Evolutionary conservation across 2,888 invertebrate genomes (phyloP).

Genomic region (Diadromus collaris): DNA sequence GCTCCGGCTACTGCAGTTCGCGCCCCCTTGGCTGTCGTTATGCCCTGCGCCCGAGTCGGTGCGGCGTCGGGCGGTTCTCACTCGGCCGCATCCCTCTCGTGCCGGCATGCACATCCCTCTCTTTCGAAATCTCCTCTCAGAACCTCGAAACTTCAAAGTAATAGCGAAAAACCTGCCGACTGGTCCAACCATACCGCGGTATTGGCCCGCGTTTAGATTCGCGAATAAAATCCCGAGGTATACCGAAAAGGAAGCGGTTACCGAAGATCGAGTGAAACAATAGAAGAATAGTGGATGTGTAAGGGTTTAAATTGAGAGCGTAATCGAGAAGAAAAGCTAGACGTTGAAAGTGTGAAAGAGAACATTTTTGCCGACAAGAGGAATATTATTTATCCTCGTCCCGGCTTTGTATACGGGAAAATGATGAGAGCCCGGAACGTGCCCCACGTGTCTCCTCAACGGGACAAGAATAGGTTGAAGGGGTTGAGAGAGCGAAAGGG

Average conservation of each 20-base stretch:
- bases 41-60: conserved; percentile 35
- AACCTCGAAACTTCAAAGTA: conserved; percentile 50
- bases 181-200: conserved; percentile 64
- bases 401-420: conserved; percentile 7
- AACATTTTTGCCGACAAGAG: conserved; percentile 49
- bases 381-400: conserved; percentile 42
- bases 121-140: conserved; percentile 10
- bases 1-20: conserved; percentile 38
- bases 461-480: conserved; percentile 54
- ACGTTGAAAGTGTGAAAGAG: background rate
- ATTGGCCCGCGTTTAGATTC: conserved; percentile 31
- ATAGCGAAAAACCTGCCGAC: conserved; percentile 67
- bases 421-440: conserved; percentile 22
- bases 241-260: conserved; percentile 43
- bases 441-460: conserved; percentile 17
- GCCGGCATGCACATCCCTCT: conserved; percentile 55
- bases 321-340: conserved; percentile 6
- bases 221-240: conserved; percentile 35
- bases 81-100: conserved; percentile 60
- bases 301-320: background rate
- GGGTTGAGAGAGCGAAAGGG: conserved; percentile 20
- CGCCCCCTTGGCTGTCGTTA: conserved; percentile 30
- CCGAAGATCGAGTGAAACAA: conserved; percentile 20
- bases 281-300: background rate
- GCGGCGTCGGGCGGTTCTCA: conserved; percentile 57